Base-by-base conservation (phyloP, 2,113 vertebrate species). In the Thryonomys swinderianus region DNA sequence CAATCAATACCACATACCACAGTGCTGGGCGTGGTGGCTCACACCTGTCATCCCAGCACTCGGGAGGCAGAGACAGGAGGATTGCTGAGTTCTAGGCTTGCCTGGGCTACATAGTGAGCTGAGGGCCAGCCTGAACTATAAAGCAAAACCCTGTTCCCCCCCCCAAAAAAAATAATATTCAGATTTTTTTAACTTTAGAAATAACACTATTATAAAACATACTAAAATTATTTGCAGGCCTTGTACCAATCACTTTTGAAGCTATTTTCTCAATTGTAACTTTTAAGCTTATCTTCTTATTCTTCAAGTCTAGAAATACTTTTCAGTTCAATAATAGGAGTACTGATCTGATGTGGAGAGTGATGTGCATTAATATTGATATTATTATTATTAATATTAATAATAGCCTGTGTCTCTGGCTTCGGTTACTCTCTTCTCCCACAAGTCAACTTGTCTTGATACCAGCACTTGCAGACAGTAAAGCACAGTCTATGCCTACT, bases 211-310 rank as follows among this genome's bases (percentile, higher is more conserved):
- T 59, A 67, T 51, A 57, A 88, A 83, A 62, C 32, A 93, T 57
- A 64, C 53, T 59, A 67, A 87, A n/a, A 62, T 5, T 27, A 69
- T 88, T 30, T 30, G 6, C 0, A 88, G 53, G 21, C 67, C 30
- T 8, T 62, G 4, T 48, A 30, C 69, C 30, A 74, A 37, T 89
- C 17, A 53, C 69, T 85, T 80, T 34, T 40, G 7, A 32, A 90
- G 64, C 62, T 66, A 53, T 9, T 37, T 42, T 42, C 40, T 74
- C 34, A 80, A 45, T 18, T 79, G 18, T 37, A 62, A 20, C 20
- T 87, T 91, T 85, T 89, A 89, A 87, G 21, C 13, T 80, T 73
- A 88, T 42, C 27, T 45, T 90, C 9, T 88, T 62, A 74, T 10
- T 83, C 53, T 12, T 95, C 69, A 61, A 27, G 0, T 61, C 53